phyloP scores from a whole-genome alignment of 2,113 vertebrate genomes.

The Mus musculus region GRCm39 chr12:107731001-107731500 shows the following conservation, averaged over 20 bases:
- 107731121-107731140: background rate
- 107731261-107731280: background rate
- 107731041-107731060: conserved; percentile 73
- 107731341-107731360: background rate
- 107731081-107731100: conserved; percentile 71
- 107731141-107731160: background rate
- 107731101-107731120: background rate
- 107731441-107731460: too few species aligned
- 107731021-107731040: conserved; percentile 79
- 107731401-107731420: rapidly evolving
- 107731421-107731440: background rate
- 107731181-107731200: background rate
- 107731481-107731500: rapidly evolving
- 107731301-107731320: rapidly evolving
- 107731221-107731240: rapidly evolving
- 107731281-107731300: background rate
- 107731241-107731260: rapidly evolving
- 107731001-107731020: conserved; percentile 82
- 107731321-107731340: background rate
- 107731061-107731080: conserved; percentile 72
- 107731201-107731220: rapidly evolving
- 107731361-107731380: background rate
- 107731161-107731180: background rate
- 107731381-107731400: background rate
- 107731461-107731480: rapidly evolving